These are phyloP conservation scores for Apis dorsata DNA, from an alignment of 1,140 invertebrate species.

Conservation along the genomic window DNA sequence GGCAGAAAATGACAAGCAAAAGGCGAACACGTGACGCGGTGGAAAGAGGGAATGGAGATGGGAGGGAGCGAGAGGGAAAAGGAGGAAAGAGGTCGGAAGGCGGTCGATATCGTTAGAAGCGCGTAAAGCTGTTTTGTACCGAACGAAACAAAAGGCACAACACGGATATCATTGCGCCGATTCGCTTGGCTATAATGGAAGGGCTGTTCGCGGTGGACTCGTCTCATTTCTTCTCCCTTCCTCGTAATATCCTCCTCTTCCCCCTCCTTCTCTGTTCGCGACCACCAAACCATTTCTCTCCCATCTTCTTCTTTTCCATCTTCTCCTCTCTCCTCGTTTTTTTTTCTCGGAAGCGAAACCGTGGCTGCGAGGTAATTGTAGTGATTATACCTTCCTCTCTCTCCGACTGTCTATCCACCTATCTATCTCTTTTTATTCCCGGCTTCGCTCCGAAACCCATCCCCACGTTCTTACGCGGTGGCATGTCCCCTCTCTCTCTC, in stretches of 20 bases:
- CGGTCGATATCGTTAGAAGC: conserved; percentile 61
- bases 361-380: conserved; percentile 75
- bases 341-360: conserved; percentile 73
- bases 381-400: conserved; percentile 69
- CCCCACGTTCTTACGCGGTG: conserved; percentile 42
- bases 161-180: conserved; percentile 61
- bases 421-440: conserved; percentile 23
- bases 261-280: conserved; percentile 34
- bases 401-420: conserved; percentile 41
- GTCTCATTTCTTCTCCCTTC: conserved; percentile 40
- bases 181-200: conserved; percentile 52
- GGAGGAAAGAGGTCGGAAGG: conserved; percentile 39
- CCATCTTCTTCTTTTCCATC: conserved; percentile 44
- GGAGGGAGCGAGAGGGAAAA: neutral
- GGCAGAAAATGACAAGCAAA: conserved; percentile 54
- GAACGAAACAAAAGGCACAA: conserved; percentile 68
- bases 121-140: conserved; percentile 60
- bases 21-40: conserved; percentile 16
- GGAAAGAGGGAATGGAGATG: conserved; percentile 33
- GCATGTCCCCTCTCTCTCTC: conserved; percentile 33
- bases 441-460: conserved; percentile 29
- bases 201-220: conserved; percentile 36
- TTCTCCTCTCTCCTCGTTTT: conserved; percentile 54
- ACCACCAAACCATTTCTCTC: conserved; percentile 61
- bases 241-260: neutral